Evolutionary conservation across 2,797 vertebrate genomes (phyloP).

Genomic region (Artibeus lituratus): DNA sequence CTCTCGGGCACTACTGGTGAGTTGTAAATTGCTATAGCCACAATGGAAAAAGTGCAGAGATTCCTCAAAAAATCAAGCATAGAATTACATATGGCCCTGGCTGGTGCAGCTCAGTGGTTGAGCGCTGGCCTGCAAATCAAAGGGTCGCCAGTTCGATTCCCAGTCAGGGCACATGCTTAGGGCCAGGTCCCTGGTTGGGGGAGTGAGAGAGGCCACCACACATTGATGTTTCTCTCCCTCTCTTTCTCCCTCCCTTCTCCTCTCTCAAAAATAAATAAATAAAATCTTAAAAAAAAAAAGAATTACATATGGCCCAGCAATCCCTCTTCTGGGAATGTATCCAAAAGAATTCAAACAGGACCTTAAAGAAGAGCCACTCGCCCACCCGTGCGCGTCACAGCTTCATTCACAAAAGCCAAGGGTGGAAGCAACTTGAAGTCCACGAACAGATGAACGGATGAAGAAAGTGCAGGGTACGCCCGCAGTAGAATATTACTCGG

Average conservation of each 20-base stretch:
- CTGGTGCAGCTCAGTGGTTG: too few relatives aligned
- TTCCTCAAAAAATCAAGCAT: neutral
- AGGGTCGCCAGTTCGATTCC: too few relatives aligned
- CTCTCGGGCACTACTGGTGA: neutral
- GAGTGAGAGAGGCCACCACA: too few relatives aligned
- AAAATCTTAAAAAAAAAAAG: too few relatives aligned
- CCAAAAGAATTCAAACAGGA: neutral
- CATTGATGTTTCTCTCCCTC: too few relatives aligned
- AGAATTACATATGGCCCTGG: neutral
- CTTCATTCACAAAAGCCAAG: neutral
- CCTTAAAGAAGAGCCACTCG: neutral
- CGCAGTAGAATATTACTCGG: neutral
- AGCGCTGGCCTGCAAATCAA: too few relatives aligned
- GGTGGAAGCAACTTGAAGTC: neutral
- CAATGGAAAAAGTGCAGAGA: neutral
- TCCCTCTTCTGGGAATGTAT: neutral
- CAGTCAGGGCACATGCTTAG: too few relatives aligned
- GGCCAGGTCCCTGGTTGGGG: too few relatives aligned
- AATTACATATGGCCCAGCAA: neutral
- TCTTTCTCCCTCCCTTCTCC: too few relatives aligned
- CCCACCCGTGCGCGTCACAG: too few relatives aligned
- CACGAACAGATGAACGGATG: neutral
- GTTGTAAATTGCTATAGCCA: neutral
- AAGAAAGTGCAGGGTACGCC: neutral
- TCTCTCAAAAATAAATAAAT: too few relatives aligned